Conservation (phyloP, 92 coral and sea anemone species). For the Palythoa heliodiscus region DNA sequence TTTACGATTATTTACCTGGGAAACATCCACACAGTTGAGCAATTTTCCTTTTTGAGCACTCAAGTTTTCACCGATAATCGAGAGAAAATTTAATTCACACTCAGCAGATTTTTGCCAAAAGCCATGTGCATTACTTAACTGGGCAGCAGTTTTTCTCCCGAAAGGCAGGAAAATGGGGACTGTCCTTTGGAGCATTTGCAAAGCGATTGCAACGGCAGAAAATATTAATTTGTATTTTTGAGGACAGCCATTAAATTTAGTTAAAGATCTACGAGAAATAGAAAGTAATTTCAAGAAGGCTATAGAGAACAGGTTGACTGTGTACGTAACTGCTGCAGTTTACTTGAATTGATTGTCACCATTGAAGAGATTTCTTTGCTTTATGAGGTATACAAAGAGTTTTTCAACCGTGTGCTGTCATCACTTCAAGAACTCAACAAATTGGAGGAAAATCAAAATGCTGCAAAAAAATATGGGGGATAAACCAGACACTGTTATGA, state of each 20-base stretch:
- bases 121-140: too few relatives aligned
- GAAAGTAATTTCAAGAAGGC: not conserved
- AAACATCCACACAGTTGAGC: too few relatives aligned
- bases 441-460: conserved; percentile 1
- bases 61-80: too few relatives aligned
- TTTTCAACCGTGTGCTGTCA: not conserved
- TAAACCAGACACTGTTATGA: not conserved
- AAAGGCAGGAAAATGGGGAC: not conserved
- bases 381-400: not conserved
- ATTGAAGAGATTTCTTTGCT: not conserved
- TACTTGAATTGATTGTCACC: conserved; percentile 2
- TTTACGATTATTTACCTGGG: too few relatives aligned
- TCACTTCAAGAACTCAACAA: not conserved
- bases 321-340: not conserved
- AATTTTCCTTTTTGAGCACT: too few relatives aligned
- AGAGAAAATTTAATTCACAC: too few relatives aligned
- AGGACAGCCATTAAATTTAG: not conserved
- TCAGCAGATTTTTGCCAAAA: too few relatives aligned
- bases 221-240: not conserved
- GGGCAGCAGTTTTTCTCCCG: not conserved
- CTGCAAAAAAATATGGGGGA: not conserved
- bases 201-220: not conserved
- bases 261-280: not conserved
- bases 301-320: not conserved
- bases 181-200: not conserved